Percentiles rank a stretch among this genome's conserved stretches.
phyloP scores from a whole-genome alignment of 2,113 vertebrate genomes.

The Dicentrarchus labrax region DNA sequence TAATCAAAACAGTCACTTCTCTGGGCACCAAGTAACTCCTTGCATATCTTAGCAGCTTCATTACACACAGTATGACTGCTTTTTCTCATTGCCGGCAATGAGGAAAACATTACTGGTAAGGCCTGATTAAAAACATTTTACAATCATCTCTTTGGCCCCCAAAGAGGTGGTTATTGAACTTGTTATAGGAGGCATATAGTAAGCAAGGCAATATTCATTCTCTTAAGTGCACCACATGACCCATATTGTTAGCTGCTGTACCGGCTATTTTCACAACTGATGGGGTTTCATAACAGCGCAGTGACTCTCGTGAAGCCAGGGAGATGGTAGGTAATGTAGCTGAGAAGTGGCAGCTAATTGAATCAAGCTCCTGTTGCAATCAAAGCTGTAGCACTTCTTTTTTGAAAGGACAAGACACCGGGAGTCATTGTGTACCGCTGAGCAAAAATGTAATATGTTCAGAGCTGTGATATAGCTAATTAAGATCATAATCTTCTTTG shows the following conservation, averaged over 20 bases:
- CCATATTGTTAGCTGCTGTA: constrained; percentile 33
- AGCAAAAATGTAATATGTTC: constrained; percentile 49
- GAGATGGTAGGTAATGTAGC: constrained; percentile 31
- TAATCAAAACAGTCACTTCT: neutral
- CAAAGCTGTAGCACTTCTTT: constrained; percentile 27
- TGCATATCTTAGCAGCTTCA: neutral
- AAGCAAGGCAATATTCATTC: constrained; percentile 27
- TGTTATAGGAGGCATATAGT: neutral
- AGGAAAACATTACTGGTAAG: neutral
- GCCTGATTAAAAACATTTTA: constrained; percentile 16
- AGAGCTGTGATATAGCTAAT: constrained; percentile 57
- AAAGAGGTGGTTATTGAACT: neutral
- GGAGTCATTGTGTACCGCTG: constrained; percentile 35
- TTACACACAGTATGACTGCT: neutral
- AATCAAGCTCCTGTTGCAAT: constrained; percentile 55
- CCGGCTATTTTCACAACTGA: constrained; percentile 36
- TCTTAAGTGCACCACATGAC: constrained; percentile 34
- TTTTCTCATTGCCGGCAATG: constrained; percentile 1
- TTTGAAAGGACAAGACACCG: constrained; percentile 20
- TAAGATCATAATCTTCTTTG: constrained; percentile 66
- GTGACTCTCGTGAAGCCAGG: constrained; percentile 22
- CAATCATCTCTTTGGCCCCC: neutral
- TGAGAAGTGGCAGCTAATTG: constrained; percentile 52
- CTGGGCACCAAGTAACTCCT: neutral
- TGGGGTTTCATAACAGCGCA: constrained; percentile 30